These are phyloP conservation scores for Ceratotherium simum DNA, from an alignment of 2,113 vertebrate genomes.

Conservation along the genomic window DNA sequence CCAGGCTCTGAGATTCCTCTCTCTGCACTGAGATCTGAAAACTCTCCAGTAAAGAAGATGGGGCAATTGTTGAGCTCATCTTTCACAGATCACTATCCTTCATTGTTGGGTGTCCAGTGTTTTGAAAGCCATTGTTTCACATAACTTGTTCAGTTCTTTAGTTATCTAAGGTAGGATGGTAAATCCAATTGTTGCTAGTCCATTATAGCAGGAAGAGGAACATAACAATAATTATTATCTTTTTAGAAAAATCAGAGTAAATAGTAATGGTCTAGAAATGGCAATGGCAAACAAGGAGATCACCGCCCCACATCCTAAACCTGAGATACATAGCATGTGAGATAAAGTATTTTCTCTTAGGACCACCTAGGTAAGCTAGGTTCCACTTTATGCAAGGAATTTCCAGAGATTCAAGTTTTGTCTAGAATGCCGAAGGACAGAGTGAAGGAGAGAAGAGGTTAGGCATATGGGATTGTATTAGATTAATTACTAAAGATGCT, in stretches of 20 bases:
- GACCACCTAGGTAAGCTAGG: not conserved
- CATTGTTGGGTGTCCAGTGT: not conserved
- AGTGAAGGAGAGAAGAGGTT: not conserved
- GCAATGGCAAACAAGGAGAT: not conserved
- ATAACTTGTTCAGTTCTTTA: not conserved
- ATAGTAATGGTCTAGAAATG: not conserved
- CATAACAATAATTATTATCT: not conserved
- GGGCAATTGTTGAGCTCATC: not conserved
- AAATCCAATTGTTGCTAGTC: not conserved
- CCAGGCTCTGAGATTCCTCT: no score
- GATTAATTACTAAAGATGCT: not conserved
- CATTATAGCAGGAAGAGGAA: not conserved
- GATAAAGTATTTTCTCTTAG: no score
- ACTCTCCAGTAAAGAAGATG: not conserved
- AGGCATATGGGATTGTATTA: not conserved
- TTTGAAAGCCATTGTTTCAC: not conserved
- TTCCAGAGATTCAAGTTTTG: not conserved
- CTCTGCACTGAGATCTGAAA: not conserved
- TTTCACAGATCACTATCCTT: not conserved
- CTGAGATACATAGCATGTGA: not conserved
- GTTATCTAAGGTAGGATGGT: not conserved
- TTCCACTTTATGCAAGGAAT: not conserved
- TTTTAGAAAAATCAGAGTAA: not conserved
- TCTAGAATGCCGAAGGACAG: not conserved
- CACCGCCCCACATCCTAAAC: no score